phyloP scores from a whole-genome alignment of 1,140 invertebrate species.

The Leucophenga varia region DNA sequence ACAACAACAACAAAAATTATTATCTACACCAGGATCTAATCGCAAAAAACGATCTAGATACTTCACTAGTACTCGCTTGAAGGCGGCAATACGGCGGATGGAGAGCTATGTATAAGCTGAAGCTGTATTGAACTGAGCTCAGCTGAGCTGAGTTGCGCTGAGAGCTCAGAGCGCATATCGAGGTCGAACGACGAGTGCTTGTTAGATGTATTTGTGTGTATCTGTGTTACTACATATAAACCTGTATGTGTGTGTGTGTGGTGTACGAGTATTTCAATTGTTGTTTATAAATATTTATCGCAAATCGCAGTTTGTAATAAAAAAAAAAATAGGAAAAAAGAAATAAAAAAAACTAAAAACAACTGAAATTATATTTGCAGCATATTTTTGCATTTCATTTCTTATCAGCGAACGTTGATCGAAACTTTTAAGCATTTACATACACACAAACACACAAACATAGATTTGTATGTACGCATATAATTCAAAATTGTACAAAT shows the following conservation, averaged over 20 bases:
- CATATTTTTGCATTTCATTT: conserved; percentile 12
- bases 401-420: conserved; percentile 44
- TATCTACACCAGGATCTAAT: conserved; percentile 53
- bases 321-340: too few species aligned
- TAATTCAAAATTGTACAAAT: too few species aligned
- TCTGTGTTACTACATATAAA: too few species aligned
- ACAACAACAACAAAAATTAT: conserved; percentile 15
- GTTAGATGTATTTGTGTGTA: conserved; percentile 4
- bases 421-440: too few species aligned
- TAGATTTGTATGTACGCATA: too few species aligned
- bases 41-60: conserved; percentile 30
- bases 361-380: conserved; percentile 13
- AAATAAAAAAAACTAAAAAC: too few species aligned
- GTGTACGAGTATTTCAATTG: too few species aligned
- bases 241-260: not conserved
- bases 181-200: conserved; percentile 15
- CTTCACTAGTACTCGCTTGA: too few species aligned
- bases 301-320: too few species aligned
- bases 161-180: conserved; percentile 16
- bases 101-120: conserved; percentile 11
- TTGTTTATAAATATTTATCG: too few species aligned
- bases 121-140: too few species aligned
- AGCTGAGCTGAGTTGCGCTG: conserved; percentile 13
- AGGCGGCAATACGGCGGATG: conserved; percentile 23
- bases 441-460: too few species aligned